Percentiles rank a stretch among this genome's conserved stretches.
Evolutionary conservation across 2,113 vertebrate genomes (phyloP).

Genomic region (Calonectris borealis): DNA sequence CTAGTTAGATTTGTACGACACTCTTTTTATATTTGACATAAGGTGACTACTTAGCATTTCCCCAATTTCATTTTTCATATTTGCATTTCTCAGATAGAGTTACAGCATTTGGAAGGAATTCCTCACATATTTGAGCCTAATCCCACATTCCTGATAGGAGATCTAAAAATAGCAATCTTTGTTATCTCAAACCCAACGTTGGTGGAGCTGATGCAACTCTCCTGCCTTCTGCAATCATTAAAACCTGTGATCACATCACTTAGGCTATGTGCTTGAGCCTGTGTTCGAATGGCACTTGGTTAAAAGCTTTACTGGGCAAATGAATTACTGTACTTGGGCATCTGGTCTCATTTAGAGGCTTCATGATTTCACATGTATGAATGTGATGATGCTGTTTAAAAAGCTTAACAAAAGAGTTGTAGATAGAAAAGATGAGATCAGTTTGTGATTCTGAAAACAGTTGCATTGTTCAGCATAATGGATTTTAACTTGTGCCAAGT

Average conservation of each 20-base stretch:
- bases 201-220: neutral
- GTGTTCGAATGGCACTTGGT: neutral
- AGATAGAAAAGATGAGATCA: neutral
- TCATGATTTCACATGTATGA: neutral
- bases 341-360: neutral
- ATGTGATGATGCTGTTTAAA: neutral
- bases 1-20: neutral
- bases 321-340: neutral
- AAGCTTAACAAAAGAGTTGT: neutral
- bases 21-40: neutral
- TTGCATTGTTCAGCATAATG: neutral
- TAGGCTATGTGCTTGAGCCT: neutral
- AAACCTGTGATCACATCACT: neutral
- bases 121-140: neutral
- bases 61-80: neutral
- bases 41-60: neutral
- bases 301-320: neutral
- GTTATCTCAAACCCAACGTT: neutral
- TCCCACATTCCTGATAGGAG: neutral
- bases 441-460: neutral
- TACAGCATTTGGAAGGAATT: neutral
- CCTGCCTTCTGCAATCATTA: neutral
- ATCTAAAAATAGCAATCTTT: neutral
- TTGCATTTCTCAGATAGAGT: neutral
- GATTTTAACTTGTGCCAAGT: neutral